Evolutionary conservation across 2,888 invertebrate species (phyloP).

Genomic region (Toxonevra muliebris): DNA sequence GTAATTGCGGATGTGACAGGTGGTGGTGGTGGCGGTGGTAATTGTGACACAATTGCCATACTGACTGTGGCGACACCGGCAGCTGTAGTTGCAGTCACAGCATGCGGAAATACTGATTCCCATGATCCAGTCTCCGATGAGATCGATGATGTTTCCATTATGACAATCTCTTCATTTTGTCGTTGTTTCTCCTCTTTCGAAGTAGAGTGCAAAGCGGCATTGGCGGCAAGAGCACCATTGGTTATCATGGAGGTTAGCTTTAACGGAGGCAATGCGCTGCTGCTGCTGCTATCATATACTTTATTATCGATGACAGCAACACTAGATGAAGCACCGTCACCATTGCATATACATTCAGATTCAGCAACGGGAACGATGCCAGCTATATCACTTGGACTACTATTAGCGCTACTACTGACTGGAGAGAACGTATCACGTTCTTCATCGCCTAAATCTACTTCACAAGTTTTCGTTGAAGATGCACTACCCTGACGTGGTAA

Average conservation of each 20-base stretch:
- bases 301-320: constrained; percentile 50
- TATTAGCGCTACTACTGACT: constrained; percentile 52
- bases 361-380: constrained; percentile 11
- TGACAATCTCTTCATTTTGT: constrained; percentile 72
- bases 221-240: constrained; percentile 28
- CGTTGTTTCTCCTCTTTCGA: constrained; percentile 71
- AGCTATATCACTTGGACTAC: constrained; percentile 48
- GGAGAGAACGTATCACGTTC: constrained; percentile 65
- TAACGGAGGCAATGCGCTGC: constrained; percentile 21
- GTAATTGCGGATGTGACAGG: neutral
- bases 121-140: constrained; percentile 74
- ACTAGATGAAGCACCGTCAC: neutral
- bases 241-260: constrained; percentile 39
- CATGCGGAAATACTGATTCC: constrained; percentile 71
- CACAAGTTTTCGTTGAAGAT: constrained; percentile 60
- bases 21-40: neutral
- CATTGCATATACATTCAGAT: constrained; percentile 38
- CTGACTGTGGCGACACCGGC: neutral
- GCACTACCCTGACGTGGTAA: constrained; percentile 48
- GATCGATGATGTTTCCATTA: constrained; percentile 71
- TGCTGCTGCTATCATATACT: constrained; percentile 42
- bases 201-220: constrained; percentile 40
- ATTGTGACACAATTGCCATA: neutral
- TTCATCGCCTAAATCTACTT: constrained; percentile 61
- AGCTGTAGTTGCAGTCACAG: neutral